Conservation (phyloP, 92 coral and sea anemone genomes). For the Desmophyllum pertusum region DNA sequence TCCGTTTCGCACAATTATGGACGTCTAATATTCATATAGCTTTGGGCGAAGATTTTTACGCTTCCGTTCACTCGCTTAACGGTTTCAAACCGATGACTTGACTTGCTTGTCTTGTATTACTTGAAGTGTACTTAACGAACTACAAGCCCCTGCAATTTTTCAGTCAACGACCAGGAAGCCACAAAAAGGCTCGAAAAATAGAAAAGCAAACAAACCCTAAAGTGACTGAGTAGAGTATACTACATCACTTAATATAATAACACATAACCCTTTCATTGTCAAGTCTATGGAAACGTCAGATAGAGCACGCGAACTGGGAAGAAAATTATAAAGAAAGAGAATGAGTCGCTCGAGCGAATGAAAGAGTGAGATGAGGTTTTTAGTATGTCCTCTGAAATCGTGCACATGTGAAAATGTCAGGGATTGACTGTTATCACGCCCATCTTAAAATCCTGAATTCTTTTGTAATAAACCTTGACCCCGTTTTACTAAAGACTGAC, state of each 20-base stretch:
- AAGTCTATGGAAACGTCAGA: conserved; percentile 22
- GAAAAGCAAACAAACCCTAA: conserved; percentile 57
- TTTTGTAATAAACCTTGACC: conserved; percentile 49
- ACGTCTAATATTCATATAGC: conserved; percentile 20
- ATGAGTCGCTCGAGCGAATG: not conserved
- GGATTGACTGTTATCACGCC: conserved; percentile 44
- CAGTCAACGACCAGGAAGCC: conserved; percentile 59
- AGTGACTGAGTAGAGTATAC: conserved; percentile 61
- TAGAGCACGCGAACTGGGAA: not conserved
- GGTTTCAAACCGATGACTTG: not conserved
- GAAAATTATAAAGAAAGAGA: not conserved
- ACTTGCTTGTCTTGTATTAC: conserved; percentile 20
- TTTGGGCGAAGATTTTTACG: conserved; percentile 35
- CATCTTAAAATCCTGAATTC: conserved; percentile 42
- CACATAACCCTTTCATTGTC: conserved; percentile 46
- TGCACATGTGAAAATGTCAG: not conserved
- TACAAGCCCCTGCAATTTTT: conserved; percentile 24
- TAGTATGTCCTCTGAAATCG: not conserved
- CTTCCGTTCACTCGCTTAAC: conserved; percentile 24
- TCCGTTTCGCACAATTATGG: conserved; percentile 39
- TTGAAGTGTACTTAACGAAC: conserved; percentile 36
- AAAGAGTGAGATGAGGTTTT: not conserved
- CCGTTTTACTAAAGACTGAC: conserved; percentile 32
- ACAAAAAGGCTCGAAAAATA: conserved; percentile 42
- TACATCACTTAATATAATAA: conserved; percentile 53